Conservation (phyloP, 2,797 vertebrate species). For the Gymnocypris eckloni region DNA sequence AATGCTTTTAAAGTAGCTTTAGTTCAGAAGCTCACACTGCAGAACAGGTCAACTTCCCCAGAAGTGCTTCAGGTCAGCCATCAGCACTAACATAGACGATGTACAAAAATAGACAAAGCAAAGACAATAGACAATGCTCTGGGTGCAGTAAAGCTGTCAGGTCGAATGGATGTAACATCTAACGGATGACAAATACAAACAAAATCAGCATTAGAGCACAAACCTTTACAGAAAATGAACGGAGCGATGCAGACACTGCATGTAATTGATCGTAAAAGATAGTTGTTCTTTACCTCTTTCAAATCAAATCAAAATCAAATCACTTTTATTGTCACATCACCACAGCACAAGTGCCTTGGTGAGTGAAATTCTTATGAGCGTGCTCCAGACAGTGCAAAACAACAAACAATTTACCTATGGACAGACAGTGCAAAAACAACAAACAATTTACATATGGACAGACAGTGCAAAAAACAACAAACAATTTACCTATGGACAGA, state of each 20-base stretch:
- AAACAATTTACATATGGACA: too few relatives aligned
- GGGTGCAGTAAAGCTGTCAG: constrained; percentile 21
- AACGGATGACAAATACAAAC: not conserved
- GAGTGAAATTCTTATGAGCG: too few relatives aligned
- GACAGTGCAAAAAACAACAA: too few relatives aligned
- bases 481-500: too few relatives aligned
- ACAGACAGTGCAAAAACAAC: too few relatives aligned
- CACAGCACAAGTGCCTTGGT: too few relatives aligned
- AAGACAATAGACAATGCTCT: constrained; percentile 21
- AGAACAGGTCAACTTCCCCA: not conserved
- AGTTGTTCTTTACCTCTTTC: constrained; percentile 15
- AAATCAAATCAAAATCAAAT: too few relatives aligned
- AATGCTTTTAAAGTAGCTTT: not conserved
- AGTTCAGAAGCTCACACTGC: not conserved
- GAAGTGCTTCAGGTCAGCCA: constrained; percentile 16
- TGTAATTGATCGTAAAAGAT: not conserved
- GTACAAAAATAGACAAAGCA: constrained; percentile 40
- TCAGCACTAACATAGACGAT: constrained; percentile 33
- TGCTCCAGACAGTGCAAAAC: too few relatives aligned
- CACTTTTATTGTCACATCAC: too few relatives aligned
- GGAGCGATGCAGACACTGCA: not conserved
- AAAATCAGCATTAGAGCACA: not conserved
- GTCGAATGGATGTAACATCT: constrained; percentile 10
- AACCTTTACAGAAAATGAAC: not conserved
- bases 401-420: too few relatives aligned